Evolutionary conservation across 2,113 vertebrate genomes (phyloP).

Genomic region (Oryzias woworae): DNA sequence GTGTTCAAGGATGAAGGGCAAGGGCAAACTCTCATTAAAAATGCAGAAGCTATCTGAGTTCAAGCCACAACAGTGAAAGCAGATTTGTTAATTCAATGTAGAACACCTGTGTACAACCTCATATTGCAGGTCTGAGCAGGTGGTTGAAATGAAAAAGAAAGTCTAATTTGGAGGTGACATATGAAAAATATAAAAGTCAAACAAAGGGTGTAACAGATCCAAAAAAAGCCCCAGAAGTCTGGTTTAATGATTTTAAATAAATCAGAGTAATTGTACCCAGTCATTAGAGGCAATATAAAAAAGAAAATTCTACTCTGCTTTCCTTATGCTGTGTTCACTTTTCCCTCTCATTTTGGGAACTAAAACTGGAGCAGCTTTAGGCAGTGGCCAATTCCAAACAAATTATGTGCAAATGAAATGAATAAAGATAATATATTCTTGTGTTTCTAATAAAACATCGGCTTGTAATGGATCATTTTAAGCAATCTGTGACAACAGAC

Average conservation of each 20-base stretch:
- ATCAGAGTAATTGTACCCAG: neutral
- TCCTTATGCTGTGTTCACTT: slow-evolving; percentile 5
- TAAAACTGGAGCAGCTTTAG: too few relatives aligned
- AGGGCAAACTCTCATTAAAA: slow-evolving; percentile 55
- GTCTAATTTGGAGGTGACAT: neutral
- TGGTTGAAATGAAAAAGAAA: slow-evolving; percentile 5
- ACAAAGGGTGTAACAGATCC: too few relatives aligned
- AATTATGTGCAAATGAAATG: too few relatives aligned
- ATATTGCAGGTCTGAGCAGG: slow-evolving; percentile 18
- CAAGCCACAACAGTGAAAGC: slow-evolving; percentile 33
- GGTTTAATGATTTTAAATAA: too few relatives aligned
- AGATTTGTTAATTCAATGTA: slow-evolving; percentile 29
- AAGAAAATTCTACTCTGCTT: neutral
- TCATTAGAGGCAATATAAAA: too few relatives aligned
- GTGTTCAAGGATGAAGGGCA: slow-evolving; percentile 50
- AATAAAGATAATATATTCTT: too few relatives aligned
- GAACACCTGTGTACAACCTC: slow-evolving; percentile 21
- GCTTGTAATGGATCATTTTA: too few relatives aligned
- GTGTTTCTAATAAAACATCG: too few relatives aligned
- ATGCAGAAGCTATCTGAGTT: slow-evolving; percentile 45
- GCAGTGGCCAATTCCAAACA: too few relatives aligned
- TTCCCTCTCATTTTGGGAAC: neutral
- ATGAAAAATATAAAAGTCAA: neutral
- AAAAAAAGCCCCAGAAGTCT: too few relatives aligned
- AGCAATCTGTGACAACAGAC: too few relatives aligned